Conservation (phyloP, 2,888 invertebrate species). For the Glaucopsyche alexis region DNA sequence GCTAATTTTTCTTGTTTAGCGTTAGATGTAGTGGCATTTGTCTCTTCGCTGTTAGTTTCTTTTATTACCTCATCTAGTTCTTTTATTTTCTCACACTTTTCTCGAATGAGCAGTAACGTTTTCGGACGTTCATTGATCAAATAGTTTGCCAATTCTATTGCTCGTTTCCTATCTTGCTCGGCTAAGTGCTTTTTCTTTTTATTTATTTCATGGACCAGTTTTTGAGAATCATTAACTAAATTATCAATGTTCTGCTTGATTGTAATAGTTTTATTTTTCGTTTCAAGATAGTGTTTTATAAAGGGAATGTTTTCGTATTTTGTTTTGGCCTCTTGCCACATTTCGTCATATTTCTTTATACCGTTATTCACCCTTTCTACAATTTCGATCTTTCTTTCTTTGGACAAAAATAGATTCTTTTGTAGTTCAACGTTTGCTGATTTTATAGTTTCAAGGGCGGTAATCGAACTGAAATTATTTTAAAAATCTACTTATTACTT, state of each 20-base stretch:
- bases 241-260: slow-evolving; percentile 46
- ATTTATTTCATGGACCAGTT: slow-evolving; percentile 47
- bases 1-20: neutral
- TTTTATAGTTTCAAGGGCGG: slow-evolving; percentile 54
- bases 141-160: slow-evolving; percentile 57
- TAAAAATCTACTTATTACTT: neutral
- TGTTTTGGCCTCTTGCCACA: slow-evolving; percentile 57
- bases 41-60: slow-evolving; percentile 22
- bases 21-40: neutral
- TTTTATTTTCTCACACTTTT: slow-evolving; percentile 45
- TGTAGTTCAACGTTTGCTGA: slow-evolving; percentile 57
- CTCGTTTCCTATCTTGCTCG: slow-evolving; percentile 48
- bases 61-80: slow-evolving; percentile 38
- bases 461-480: slow-evolving; percentile 49
- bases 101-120: slow-evolving; percentile 45
- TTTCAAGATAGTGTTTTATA: slow-evolving; percentile 53
- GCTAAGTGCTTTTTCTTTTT: slow-evolving; percentile 45
- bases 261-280: slow-evolving; percentile 44
- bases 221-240: slow-evolving; percentile 47
- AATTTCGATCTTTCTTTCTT: slow-evolving; percentile 51
- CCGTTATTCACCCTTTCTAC: slow-evolving; percentile 49
- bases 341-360: slow-evolving; percentile 58
- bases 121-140: slow-evolving; percentile 53
- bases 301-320: slow-evolving; percentile 61
- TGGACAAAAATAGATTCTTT: slow-evolving; percentile 55